These are phyloP conservation scores for Synaphobranchus kaupii DNA, from an alignment of 2,797 vertebrate genomes.

Conservation along the genomic window DNA sequence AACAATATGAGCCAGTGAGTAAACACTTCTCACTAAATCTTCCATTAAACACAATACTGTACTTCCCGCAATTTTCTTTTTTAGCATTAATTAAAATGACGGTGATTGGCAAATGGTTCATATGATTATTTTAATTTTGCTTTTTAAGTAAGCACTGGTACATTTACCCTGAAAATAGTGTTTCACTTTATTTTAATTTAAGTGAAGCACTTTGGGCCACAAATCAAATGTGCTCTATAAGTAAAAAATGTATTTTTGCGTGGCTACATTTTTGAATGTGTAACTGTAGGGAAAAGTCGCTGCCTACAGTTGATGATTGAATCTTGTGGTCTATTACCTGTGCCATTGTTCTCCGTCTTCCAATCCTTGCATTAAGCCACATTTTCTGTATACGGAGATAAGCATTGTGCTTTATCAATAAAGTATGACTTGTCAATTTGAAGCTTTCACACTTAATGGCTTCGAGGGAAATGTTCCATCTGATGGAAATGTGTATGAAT, in stretches of 20 bases:
- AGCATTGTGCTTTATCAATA: background rate
- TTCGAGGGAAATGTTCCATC: constrained; percentile 6
- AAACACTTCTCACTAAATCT: background rate
- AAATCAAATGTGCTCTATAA: background rate
- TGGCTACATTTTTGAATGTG: background rate
- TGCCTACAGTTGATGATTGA: constrained; percentile 8
- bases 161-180: background rate
- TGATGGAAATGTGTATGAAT: constrained; percentile 42
- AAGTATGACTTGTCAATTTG: background rate
- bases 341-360: background rate
- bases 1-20: background rate
- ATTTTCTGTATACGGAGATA: background rate
- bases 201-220: background rate
- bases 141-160: background rate
- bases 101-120: background rate
- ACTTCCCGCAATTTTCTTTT: background rate
- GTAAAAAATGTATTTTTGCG: background rate
- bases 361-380: too few species aligned
- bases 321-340: background rate
- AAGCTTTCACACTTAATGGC: background rate
- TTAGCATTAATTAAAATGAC: background rate
- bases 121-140: background rate
- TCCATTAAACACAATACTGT: background rate
- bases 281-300: background rate
- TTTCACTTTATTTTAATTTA: background rate